phyloP scores from a whole-genome alignment of 2,113 vertebrate species.

The Paraplagusia blochii region DNA sequence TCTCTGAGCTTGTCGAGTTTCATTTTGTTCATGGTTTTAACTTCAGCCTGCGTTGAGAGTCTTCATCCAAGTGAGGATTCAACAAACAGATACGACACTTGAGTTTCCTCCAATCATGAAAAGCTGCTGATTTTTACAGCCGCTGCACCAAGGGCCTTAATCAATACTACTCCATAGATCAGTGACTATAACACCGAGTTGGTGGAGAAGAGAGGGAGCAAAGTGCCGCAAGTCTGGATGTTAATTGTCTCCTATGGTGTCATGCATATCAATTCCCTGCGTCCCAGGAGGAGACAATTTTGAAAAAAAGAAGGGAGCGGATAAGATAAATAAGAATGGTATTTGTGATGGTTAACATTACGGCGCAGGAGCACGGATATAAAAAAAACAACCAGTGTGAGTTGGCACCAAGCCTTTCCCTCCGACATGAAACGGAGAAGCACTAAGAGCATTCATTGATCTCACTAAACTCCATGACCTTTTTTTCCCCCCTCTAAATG shows the following conservation, averaged over 20 bases:
- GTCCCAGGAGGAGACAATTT: too few relatives aligned
- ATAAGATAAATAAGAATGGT: too few relatives aligned
- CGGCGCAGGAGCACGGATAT: too few relatives aligned
- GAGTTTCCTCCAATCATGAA: constrained; percentile 54
- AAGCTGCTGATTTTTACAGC: constrained; percentile 52
- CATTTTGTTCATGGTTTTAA: neutral
- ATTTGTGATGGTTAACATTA: too few relatives aligned
- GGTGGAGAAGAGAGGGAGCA: constrained; percentile 12
- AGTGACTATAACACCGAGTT: constrained; percentile 52
- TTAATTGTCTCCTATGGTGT: constrained; percentile 67
- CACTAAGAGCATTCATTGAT: constrained; percentile 54
- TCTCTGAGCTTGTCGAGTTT: constrained; percentile 1
- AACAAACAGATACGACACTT: constrained; percentile 32
- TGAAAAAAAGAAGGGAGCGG: too few relatives aligned
- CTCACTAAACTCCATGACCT: constrained; percentile 50
- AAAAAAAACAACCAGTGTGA: neutral
- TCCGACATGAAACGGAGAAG: constrained; percentile 27
- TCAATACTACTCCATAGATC: constrained; percentile 72
- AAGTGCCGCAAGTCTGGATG: constrained; percentile 66
- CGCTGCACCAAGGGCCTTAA: constrained; percentile 58
- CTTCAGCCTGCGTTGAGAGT: too few relatives aligned
- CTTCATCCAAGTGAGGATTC: constrained; percentile 29
- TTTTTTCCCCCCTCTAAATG: constrained; percentile 23
- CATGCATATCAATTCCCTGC: constrained; percentile 65
- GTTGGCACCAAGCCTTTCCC: constrained; percentile 7